Evolutionary conservation across 2,888 invertebrate species (phyloP).

Genomic region (Drosophila suboccidentalis): DNA sequence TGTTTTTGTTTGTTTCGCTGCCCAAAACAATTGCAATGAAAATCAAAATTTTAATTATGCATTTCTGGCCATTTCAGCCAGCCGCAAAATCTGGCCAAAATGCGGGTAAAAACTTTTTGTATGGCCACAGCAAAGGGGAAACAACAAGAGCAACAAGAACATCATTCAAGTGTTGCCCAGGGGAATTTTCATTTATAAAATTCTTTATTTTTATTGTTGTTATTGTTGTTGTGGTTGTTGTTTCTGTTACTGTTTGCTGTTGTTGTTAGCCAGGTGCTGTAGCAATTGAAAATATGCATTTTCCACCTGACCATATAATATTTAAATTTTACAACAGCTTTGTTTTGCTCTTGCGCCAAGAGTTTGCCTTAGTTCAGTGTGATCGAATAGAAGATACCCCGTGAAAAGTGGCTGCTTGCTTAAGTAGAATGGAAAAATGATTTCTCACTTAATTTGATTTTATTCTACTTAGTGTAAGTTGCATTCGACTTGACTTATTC

Average conservation of each 20-base stretch:
- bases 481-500: too few relatives aligned
- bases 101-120: slow-evolving; percentile 39
- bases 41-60: slow-evolving; percentile 55
- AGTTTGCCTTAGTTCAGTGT: too few relatives aligned
- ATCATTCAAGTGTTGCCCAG: slow-evolving; percentile 31
- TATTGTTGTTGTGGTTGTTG: slow-evolving; percentile 18
- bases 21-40: slow-evolving; percentile 40
- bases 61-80: slow-evolving; percentile 32
- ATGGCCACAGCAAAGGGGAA: slow-evolving; percentile 9
- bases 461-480: background rate
- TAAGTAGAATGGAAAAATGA: background rate
- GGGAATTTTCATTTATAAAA: slow-evolving; percentile 44
- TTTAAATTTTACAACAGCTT: slow-evolving; percentile 26
- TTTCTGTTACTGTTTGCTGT: background rate
- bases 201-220: slow-evolving; percentile 22
- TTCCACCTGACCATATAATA: slow-evolving; percentile 12
- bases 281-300: slow-evolving; percentile 34
- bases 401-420: background rate
- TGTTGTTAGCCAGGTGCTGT: slow-evolving; percentile 25
- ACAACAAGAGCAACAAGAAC: slow-evolving; percentile 9
- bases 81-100: slow-evolving; percentile 45
- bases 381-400: background rate
- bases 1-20: slow-evolving; percentile 14
- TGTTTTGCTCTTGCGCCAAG: slow-evolving; percentile 13
- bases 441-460: background rate